Base-by-base conservation (phyloP, 2,113 vertebrate genomes). In the Emydura subglobosa region DNA sequence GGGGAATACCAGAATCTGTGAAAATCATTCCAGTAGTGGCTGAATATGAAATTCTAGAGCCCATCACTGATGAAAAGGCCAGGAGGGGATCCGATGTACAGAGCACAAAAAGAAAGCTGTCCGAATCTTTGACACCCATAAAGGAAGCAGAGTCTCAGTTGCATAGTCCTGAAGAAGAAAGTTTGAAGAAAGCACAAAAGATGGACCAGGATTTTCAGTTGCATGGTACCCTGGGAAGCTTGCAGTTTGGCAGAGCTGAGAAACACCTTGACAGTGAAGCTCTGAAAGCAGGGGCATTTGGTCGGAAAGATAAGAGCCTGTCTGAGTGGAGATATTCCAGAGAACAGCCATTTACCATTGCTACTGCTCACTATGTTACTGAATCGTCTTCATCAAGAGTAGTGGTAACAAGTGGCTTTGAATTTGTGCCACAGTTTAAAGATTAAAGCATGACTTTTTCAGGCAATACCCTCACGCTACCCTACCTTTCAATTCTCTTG, bases 31-130 rank as follows among this genome's bases (percentile, higher is more conserved):
- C 99, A 0, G 82, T 96, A 82, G 95, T 97, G 47, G 89, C 98
- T 2, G 98, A 98, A n/a, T 98, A 98, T 74, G 99, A 99, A 97
- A 98, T 99, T 91, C 97, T 98, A 82, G 98, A 98, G 96, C 96
- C 98, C 88, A 86, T 96, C 95, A 17, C 95, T 31, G 98, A 98
- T 61, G 98, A 98, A 51, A 98, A 94, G 34, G 95, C 98, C 97
- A 98, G 98, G 97, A 96, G 97, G 80, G 98, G 93, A 54, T 97
- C 98, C 0, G 98, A 99, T 29, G 91, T 97, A 85, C 97, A 96
- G 27, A 97, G 93, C 6, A 27, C 92, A 0, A 98, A 98, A 93
- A 97, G 98, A 87, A 98, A 94, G 85, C 50, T 98, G 55, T 98
- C 98, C 0, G 98, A 98, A 87, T 98, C 98, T 47, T 93, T 98